Conservation (phyloP, 1,140 invertebrate genomes). For the Drosophila ambigua region DNA sequence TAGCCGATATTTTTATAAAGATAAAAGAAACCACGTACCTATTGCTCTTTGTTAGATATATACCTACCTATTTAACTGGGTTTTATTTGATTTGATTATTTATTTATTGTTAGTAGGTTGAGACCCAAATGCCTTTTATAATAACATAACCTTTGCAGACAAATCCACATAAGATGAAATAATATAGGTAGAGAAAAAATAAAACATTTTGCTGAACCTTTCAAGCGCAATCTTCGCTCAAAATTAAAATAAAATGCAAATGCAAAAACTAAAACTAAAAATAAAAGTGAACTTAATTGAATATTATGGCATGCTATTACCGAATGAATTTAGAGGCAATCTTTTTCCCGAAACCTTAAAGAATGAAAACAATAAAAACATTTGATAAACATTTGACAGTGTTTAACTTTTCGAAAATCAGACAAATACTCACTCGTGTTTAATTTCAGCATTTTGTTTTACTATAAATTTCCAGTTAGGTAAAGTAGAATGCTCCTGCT, state of each 20-base stretch:
- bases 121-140: constrained; percentile 17
- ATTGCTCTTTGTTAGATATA: constrained; percentile 46
- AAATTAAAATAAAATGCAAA: constrained; percentile 29
- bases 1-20: constrained; percentile 46
- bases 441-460: neutral
- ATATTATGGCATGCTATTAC: constrained; percentile 42
- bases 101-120: constrained; percentile 53
- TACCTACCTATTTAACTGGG: constrained; percentile 18
- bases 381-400: constrained; percentile 32
- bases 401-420: constrained; percentile 26
- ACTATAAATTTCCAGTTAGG: constrained; percentile 5
- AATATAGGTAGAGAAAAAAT: constrained; percentile 11
- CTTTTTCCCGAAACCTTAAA: constrained; percentile 64
- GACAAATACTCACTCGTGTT: neutral
- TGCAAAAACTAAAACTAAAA: constrained; percentile 22
- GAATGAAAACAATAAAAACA: constrained; percentile 42
- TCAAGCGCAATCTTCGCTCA: constrained; percentile 44
- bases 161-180: constrained; percentile 6
- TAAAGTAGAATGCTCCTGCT: neutral
- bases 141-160: constrained; percentile 38
- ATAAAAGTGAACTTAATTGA: constrained; percentile 7
- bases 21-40: constrained; percentile 57
- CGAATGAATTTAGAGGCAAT: constrained; percentile 68
- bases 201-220: constrained; percentile 29
- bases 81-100: constrained; percentile 16